Base-by-base conservation (phyloP, 64 coral and sea anemone genomes). In the Montipora sp. region DNA sequence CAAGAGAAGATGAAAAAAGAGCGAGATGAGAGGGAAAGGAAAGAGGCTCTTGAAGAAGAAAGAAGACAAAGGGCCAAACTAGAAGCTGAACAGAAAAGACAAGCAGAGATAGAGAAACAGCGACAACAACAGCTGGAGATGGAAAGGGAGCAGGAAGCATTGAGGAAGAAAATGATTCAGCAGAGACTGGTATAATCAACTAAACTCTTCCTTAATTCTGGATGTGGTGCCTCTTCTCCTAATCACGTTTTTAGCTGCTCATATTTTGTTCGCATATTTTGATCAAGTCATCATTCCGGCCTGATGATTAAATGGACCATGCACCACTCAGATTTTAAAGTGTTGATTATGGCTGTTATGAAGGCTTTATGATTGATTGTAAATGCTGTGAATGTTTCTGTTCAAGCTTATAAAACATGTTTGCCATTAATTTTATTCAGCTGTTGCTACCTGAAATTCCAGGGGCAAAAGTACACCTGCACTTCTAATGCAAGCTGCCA, bases 121-220 rank as follows among this genome's bases (percentile, higher is more conserved):
- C 87, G 97, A 1, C 94, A 98, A 49, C 97, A 98, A 75, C 97
- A 98, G 67, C 24, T 96, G 10, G 97, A 98, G 51, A 98, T 98
- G 97, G 97, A 98, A 45, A 93, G 91, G 43, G 97, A 98, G 80
- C 97, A 98, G 72, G 97, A 98, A 59, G 97, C 94, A 24, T 55
- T 98, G 75, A 91, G 94, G 44, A 98, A 98, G 80, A 93, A 98
- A 78, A 98, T 98, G 97, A 98, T 98, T 65, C 97, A 98, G 51
- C 97, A 98, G 73, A 90, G 97, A 89, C 89, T 98, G 87, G 95
- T 96, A 96, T 47, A 83, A 50, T 6, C 14, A 23, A 43, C 23
- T 19, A 15, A 78, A 68, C 18, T 9, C 36, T 8, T 57, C 53
- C 53, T 57, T 57, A 8, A 11, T 8, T 57, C 7, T 57, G 53